phyloP scores from a whole-genome alignment of 2,113 vertebrate genomes.

The Catharus fuscescens region DNA sequence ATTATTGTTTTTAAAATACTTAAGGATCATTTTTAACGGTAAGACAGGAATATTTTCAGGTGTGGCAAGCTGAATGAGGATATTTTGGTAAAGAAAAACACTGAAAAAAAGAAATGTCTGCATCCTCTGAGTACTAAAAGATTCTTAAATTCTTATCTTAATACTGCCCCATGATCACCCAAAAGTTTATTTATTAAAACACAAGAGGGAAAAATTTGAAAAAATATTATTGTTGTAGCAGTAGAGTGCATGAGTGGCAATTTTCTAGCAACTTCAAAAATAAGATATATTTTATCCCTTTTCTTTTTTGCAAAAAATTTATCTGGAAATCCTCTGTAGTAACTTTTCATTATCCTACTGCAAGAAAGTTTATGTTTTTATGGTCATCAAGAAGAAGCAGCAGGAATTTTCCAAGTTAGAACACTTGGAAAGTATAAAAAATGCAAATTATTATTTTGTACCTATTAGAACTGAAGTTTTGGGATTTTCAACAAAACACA shows the following conservation, averaged over 20 bases:
- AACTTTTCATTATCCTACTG: neutral
- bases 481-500: neutral
- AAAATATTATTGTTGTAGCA: neutral
- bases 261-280: neutral
- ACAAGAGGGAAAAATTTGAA: neutral
- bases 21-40: neutral
- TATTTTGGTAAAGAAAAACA: neutral
- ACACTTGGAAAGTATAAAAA: neutral
- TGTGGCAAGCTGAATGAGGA: neutral
- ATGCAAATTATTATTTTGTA: neutral
- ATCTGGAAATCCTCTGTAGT: neutral
- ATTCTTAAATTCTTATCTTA: neutral
- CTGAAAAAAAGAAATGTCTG: neutral
- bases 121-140: neutral
- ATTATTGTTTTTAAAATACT: neutral
- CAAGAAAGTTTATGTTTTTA: neutral
- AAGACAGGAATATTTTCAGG: neutral
- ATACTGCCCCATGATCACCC: neutral
- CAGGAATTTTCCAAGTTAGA: neutral
- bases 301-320: neutral
- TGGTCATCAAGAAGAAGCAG: neutral
- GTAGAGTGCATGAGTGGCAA: neutral
- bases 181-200: neutral
- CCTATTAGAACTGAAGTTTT: neutral
- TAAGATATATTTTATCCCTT: neutral